These are phyloP conservation scores for Grus americana DNA, from an alignment of 2,113 vertebrate genomes.

Conservation along the genomic window DNA sequence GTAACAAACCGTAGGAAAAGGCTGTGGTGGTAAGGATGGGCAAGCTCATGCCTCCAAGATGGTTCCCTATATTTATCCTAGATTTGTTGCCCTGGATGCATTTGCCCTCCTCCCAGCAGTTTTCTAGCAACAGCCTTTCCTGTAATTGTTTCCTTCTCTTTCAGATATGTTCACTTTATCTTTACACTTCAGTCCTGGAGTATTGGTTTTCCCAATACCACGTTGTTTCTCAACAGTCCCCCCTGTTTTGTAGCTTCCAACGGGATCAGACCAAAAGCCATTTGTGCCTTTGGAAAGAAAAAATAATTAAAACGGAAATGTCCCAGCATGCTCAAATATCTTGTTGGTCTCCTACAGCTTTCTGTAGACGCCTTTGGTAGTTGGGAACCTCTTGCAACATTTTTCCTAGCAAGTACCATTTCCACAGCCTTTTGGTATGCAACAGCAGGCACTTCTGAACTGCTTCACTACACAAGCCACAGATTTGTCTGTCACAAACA, in stretches of 20 bases:
- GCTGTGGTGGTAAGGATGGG: background rate
- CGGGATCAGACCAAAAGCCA: background rate
- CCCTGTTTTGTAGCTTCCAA: background rate
- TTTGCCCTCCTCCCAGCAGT: background rate
- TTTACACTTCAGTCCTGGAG: background rate
- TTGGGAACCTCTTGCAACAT: background rate
- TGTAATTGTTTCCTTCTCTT: background rate
- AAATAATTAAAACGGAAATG: background rate
- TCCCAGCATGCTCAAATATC: background rate
- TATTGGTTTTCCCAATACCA: background rate
- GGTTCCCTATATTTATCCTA: background rate
- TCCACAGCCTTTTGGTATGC: conserved; percentile 48
- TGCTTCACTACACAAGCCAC: conserved; percentile 55
- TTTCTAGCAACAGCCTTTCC: conserved; percentile 19
- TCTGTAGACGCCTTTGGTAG: background rate
- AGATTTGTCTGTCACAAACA: conserved; percentile 60
- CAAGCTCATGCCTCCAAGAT: background rate
- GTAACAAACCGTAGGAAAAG: background rate
- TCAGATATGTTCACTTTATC: background rate
- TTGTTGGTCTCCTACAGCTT: background rate
- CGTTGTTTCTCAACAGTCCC: background rate
- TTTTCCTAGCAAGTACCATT: conserved; percentile 20
- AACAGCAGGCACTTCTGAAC: conserved; percentile 56
- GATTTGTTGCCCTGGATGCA: background rate
- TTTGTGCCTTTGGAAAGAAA: background rate